A percentile compares a stretch with the other conserved stretches of the same genome.
phyloP scores from a whole-genome alignment of 2,888 invertebrate genomes.

The Drosophila bunnanda region DNA sequence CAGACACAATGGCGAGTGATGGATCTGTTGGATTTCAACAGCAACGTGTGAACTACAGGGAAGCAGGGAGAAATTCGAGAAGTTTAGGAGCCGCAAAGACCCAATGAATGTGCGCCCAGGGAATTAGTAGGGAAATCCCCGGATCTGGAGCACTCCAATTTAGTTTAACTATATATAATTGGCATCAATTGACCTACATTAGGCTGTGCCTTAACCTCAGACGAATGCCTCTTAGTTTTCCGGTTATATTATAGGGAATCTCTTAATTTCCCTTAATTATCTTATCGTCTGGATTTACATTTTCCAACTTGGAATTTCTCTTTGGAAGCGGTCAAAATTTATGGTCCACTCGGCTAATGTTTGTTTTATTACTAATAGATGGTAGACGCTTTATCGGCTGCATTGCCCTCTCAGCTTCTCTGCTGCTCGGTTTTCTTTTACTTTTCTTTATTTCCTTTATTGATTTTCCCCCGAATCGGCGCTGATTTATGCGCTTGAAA shows the following conservation, averaged over 20 bases:
- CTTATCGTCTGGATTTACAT: constrained; percentile 35
- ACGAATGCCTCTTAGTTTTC: background rate
- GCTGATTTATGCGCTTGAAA: constrained; percentile 64
- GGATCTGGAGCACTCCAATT: constrained; percentile 26
- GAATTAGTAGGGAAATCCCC: constrained; percentile 20
- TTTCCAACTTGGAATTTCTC: constrained; percentile 23
- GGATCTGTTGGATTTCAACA: constrained; percentile 40
- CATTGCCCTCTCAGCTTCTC: constrained; percentile 12
- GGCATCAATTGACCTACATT: constrained; percentile 36
- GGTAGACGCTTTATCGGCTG: constrained; percentile 57
- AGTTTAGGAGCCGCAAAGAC: background rate
- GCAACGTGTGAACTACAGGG: constrained; percentile 42
- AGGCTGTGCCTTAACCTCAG: constrained; percentile 7
- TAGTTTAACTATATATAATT: constrained; percentile 31
- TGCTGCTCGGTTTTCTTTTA: background rate
- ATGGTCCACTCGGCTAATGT: constrained; percentile 48
- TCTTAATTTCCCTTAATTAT: constrained; percentile 45
- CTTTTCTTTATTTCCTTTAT: constrained; percentile 38
- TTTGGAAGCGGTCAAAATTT: constrained; percentile 24
- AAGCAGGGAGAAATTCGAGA: constrained; percentile 32
- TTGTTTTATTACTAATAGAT: constrained; percentile 66
- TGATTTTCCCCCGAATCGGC: constrained; percentile 41
- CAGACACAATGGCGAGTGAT: constrained; percentile 44
- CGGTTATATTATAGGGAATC: constrained; percentile 6
- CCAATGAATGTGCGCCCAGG: constrained; percentile 15